Percentiles rank a stretch among this genome's conserved stretches.
Conservation (phyloP, 2,113 vertebrate genomes). For the Bufo bufo region DNA sequence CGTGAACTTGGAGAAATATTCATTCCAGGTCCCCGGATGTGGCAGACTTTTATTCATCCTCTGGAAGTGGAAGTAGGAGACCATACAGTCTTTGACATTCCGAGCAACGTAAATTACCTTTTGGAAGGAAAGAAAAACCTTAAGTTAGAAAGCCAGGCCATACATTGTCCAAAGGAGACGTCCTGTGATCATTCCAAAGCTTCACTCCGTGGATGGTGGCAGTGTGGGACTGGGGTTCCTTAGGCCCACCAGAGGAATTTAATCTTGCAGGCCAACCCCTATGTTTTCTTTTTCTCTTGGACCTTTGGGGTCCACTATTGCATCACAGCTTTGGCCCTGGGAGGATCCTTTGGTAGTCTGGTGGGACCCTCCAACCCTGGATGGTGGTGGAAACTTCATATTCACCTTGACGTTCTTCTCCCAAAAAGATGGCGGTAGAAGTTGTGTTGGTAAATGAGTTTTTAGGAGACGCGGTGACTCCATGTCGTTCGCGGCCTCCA, state of each 20-base stretch:
- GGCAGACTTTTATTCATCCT: constrained; percentile 65
- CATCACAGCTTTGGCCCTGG: no score
- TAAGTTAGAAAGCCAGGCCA: background rate
- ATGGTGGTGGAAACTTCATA: background rate
- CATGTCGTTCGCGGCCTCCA: constrained; percentile 69
- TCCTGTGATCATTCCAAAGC: no score
- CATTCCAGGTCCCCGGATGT: constrained; percentile 66
- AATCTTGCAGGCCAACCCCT: no score
- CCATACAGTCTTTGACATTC: constrained; percentile 69
- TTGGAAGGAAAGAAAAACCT: background rate
- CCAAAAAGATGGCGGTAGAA: constrained; percentile 78
- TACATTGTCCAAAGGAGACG: no score
- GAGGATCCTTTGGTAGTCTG: no score
- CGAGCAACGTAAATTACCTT: constrained; percentile 71
- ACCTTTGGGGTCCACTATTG: no score
- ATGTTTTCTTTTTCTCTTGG: no score
- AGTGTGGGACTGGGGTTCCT: no score
- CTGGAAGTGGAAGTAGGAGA: constrained; percentile 71
- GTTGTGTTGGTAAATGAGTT: constrained; percentile 76
- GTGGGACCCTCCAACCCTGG: no score
- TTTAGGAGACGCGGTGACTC: constrained; percentile 75
- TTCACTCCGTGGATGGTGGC: no score
- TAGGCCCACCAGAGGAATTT: no score
- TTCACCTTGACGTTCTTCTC: constrained; percentile 76
- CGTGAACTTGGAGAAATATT: constrained; percentile 66